Base-by-base conservation (phyloP, 2,888 invertebrate genomes). In the Cephus pulcher region DNA sequence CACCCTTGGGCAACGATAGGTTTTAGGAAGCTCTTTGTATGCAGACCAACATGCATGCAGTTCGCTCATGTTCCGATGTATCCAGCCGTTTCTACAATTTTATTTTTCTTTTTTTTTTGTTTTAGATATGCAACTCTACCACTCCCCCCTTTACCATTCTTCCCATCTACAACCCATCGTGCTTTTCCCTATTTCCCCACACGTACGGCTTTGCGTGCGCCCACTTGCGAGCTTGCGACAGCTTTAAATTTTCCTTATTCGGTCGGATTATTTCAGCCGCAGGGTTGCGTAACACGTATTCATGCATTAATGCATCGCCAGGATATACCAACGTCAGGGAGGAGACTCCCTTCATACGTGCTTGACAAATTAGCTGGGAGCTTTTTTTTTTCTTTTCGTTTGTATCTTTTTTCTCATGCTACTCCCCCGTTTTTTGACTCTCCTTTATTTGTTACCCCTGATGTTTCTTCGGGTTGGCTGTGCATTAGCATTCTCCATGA, bases 21-120 rank as follows among this genome's bases (percentile, higher is more conserved):
- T 88, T 86, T 88, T 87, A 88, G 82, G 80, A 81, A 80, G 82
- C 83, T 82, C 84, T 89, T 88, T 86, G 87, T 89, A 89, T 89
- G 89, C 89, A 86, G 83, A 80, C 78, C 86, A 83, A 83, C 83
- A 83, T 84, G 86, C 83, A 84, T 84, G 82, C 82, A 78, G 79
- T 76, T 81, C 83, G 79, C 75, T 76, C 75, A 76, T 78, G 40
- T 75, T 69, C 69, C 74, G 37, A 23, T 73, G 77, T 70, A 77
- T 77, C 75, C 77, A 75, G 70, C 40, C 75, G 75, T 70, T 56
- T 56, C 40, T 56, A 56, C 40, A 15, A 56, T 56, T 56, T 23
- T 56, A 37, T 23, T 56, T 15, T 4, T 40, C 6, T 40, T 15
- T 15, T 40, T 6, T 73, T 69, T 69, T n/a, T 37, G 69, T 74